Evolutionary conservation across 2,888 invertebrate species (phyloP), one percentile per base, ranked within the genome.

Genomic region (Ferrisia virgata): DNA sequence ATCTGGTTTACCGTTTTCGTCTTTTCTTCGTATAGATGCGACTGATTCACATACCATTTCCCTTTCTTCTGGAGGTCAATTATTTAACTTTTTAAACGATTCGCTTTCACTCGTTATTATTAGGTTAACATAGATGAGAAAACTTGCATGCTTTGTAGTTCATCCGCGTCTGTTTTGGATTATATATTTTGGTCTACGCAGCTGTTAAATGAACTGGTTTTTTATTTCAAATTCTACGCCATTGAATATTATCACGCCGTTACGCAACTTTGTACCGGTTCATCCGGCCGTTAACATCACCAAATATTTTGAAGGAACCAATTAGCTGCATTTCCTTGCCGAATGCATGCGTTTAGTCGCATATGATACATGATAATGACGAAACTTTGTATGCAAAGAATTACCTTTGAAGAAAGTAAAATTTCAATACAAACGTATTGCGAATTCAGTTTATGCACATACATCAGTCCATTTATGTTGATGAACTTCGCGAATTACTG

Each of bases 51-150:
- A 79, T 58, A 81, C 81, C 81, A 81, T 81, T 81, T 53, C 47
- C 53, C 81, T 47, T 81, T 58, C 81, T 58, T 47, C 81, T 58
- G 36, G 81, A 81, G 81, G 81, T 81, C 81, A 81, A 81, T 81
- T 81, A 81, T 36, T 81, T 58, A 81, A 81, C 81, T 81, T 81
- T 64, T 81, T 81, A 58, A 81, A 81, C 47, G 33, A 81, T 80
- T 81, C 81, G 36, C 81, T 81, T 81, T 81, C 81, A 81, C 81
- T 81, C 53, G 47, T 58, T 47, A 15, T 81, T 81, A 81, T 81
- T 64, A 36, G 81, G 81, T 81, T 81, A 81, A 13, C 81, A 58
- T 81, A 76, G 72, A 76, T 36, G 72, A 76, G 72, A 76, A 76
- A 36, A 76, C 72, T 36, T 36, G 72, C 72, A 76, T 36, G 31